Evolutionary conservation across 2,113 vertebrate genomes (phyloP).

Genomic region (Etia nguti): DNA sequence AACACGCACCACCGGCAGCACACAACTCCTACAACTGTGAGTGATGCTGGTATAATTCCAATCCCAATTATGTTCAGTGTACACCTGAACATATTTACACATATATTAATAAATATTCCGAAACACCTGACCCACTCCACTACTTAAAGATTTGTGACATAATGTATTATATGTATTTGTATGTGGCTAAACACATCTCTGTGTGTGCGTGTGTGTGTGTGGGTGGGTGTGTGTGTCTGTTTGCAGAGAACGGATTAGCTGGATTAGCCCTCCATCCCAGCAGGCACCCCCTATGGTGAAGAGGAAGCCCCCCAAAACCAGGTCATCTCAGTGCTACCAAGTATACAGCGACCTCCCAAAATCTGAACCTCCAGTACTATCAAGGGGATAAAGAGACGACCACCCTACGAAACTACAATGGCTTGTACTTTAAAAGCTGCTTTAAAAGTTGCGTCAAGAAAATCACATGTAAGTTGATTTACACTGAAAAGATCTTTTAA

Average conservation of each 20-base stretch:
- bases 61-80: background rate
- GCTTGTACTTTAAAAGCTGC: background rate
- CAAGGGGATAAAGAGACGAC: background rate
- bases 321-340: constrained; percentile 56
- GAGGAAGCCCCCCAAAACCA: constrained; percentile 62
- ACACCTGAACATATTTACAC: background rate
- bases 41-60: background rate
- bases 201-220: constrained; percentile 20
- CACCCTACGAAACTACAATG: background rate
- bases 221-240: constrained; percentile 30
- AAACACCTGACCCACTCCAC: background rate
- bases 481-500: background rate
- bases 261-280: constrained; percentile 71
- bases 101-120: background rate
- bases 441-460: background rate
- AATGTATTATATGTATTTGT: background rate
- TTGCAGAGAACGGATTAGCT: constrained; percentile 70
- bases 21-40: background rate
- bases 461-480: background rate
- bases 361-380: background rate
- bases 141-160: background rate
- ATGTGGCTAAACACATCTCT: constrained; percentile 15
- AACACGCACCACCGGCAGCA: background rate
- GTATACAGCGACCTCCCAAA: constrained; percentile 44
- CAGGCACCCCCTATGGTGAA: constrained; percentile 65